Evolutionary conservation across 2,888 invertebrate species (phyloP).

Genomic region (Caenorhabditis sp.): DNA sequence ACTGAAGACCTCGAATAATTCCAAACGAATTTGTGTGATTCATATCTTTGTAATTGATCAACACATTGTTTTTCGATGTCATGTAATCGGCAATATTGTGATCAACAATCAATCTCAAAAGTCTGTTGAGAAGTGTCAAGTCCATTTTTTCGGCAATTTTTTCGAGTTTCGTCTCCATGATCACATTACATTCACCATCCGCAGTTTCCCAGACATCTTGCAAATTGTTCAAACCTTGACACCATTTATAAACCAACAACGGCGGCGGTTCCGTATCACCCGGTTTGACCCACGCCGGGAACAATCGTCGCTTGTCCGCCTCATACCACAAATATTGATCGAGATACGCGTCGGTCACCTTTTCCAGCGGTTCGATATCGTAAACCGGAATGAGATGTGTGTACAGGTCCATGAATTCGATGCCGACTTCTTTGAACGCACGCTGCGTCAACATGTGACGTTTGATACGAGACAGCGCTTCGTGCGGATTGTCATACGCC

Average conservation of each 20-base stretch:
- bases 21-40: slow-evolving; percentile 99
- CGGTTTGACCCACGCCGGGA: slow-evolving; percentile 99
- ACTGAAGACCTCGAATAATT: slow-evolving; percentile 96
- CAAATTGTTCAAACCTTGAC: slow-evolving; percentile 77
- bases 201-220: slow-evolving; percentile 98
- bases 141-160: slow-evolving; percentile 99
- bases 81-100: slow-evolving; percentile 99
- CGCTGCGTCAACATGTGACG: slow-evolving; percentile 96
- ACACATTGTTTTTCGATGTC: slow-evolving; percentile 99
- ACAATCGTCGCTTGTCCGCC: slow-evolving; percentile 92
- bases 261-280: slow-evolving; percentile 94
- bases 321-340: slow-evolving; percentile 99
- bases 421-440: slow-evolving; percentile 80
- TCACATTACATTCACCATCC: slow-evolving; percentile 97
- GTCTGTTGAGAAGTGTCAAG: slow-evolving; percentile 91
- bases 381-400: slow-evolving; percentile 98
- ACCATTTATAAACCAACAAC: slow-evolving; percentile 90
- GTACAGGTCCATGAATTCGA: slow-evolving; percentile 99
- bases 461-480: slow-evolving; percentile 96
- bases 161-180: slow-evolving; percentile 94
- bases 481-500: slow-evolving; percentile 99
- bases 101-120: slow-evolving; percentile 90
- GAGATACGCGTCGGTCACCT: slow-evolving; percentile 98
- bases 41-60: slow-evolving; percentile 99
- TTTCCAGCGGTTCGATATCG: slow-evolving; percentile 97